These are phyloP conservation scores for Yponomeuta evonymella DNA, from an alignment of 2,888 invertebrate genomes.

Conservation along the genomic window DNA sequence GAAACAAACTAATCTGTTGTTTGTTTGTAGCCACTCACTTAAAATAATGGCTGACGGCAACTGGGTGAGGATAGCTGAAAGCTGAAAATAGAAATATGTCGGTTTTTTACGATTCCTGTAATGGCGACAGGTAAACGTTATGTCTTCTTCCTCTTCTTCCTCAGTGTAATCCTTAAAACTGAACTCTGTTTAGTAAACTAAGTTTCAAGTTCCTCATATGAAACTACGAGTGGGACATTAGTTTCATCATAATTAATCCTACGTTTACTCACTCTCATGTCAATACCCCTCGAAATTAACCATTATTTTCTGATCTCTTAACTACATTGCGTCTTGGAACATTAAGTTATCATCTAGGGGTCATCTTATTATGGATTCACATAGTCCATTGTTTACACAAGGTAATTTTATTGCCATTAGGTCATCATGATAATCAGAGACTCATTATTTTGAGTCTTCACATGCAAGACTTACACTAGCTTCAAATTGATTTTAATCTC, in stretches of 20 bases:
- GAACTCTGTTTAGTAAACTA: too few species aligned
- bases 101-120: too few species aligned
- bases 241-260: background rate
- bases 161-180: too few species aligned
- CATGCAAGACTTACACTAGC: background rate
- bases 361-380: background rate
- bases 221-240: background rate
- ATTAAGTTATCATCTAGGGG: background rate
- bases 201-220: background rate
- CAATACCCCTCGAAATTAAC: background rate
- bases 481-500: background rate
- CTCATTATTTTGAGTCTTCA: background rate
- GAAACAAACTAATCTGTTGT: background rate
- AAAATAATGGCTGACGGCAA: too few species aligned
- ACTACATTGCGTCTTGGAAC: background rate
- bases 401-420: background rate
- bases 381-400: background rate
- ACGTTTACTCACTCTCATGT: background rate
- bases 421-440: constrained; percentile 1
- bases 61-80: too few species aligned
- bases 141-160: too few species aligned
- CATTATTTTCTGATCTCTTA: background rate
- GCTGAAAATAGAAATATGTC: too few species aligned
- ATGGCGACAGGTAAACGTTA: too few species aligned
- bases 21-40: too few species aligned